phyloP scores from a whole-genome alignment of 2,888 invertebrate genomes.

The Megastigmus dorsalis region DNA sequence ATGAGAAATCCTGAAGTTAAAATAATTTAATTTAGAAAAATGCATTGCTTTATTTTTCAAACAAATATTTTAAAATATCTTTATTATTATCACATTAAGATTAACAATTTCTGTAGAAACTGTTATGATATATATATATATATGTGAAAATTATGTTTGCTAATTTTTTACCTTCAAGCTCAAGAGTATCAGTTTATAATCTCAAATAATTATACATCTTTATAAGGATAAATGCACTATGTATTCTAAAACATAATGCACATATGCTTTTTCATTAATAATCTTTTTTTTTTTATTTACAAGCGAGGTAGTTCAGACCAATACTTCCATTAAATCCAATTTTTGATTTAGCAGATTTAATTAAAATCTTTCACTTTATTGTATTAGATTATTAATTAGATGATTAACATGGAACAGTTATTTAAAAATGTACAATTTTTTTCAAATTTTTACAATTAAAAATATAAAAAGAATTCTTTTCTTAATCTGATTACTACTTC shows the following conservation, averaged over 20 bases:
- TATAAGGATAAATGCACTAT: slow-evolving; percentile 19
- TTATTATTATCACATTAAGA: slow-evolving; percentile 44
- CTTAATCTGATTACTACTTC: slow-evolving; percentile 27
- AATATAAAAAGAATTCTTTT: slow-evolving; percentile 27
- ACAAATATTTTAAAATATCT: slow-evolving; percentile 28
- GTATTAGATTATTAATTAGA: slow-evolving; percentile 2
- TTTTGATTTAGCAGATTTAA: slow-evolving; percentile 1
- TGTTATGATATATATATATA: slow-evolving; percentile 50
- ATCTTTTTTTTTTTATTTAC: slow-evolving; percentile 38
- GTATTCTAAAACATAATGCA: slow-evolving; percentile 24
- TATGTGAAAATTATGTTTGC: slow-evolving; percentile 39
- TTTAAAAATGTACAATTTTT: slow-evolving; percentile 35
- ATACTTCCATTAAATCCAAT: slow-evolving; percentile 25
- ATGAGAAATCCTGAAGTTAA: slow-evolving; percentile 31
- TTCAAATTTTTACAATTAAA: slow-evolving; percentile 29
- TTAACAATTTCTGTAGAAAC: slow-evolving; percentile 47
- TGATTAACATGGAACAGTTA: slow-evolving; percentile 23
- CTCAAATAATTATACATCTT: slow-evolving; percentile 8
- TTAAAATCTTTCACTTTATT: slow-evolving; percentile 12
- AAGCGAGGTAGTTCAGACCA: slow-evolving; percentile 40
- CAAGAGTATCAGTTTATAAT: slow-evolving; percentile 34
- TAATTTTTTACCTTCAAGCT: slow-evolving; percentile 17
- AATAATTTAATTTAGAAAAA: slow-evolving; percentile 12
- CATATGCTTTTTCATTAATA: background rate
- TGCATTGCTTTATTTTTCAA: slow-evolving; percentile 28